phyloP scores from a whole-genome alignment of 2,797 vertebrate species.

The Phyllotis vaccarum region DNA sequence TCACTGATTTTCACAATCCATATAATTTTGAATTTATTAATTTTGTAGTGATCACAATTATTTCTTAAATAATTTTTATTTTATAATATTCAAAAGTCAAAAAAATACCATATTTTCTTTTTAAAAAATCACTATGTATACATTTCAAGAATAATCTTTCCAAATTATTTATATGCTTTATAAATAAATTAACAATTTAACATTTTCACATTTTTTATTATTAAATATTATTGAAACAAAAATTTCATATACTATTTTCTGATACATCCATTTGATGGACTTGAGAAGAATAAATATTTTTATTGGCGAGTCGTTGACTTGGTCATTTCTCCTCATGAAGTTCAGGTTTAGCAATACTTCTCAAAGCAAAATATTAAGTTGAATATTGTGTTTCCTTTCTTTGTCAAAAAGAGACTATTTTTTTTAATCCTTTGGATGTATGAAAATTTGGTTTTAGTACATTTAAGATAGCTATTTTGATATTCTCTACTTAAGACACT shows the following conservation, averaged over 20 bases:
- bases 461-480: background rate
- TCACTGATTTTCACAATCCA: background rate
- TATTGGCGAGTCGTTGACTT: rapidly evolving
- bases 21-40: background rate
- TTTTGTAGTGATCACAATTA: background rate
- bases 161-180: background rate
- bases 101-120: background rate
- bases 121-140: background rate
- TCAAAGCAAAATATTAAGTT: background rate
- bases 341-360: background rate
- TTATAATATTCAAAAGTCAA: background rate
- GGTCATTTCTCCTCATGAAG: background rate
- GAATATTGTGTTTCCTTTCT: background rate
- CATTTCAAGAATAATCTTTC: background rate
- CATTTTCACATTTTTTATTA: too few relatives aligned
- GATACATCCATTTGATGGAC: background rate
- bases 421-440: background rate
- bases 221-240: background rate
- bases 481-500: background rate
- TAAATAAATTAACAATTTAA: too few relatives aligned
- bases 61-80: background rate
- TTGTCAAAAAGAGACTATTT: background rate
- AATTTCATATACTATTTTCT: background rate
- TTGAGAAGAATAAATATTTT: background rate
- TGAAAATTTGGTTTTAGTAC: background rate